These are phyloP conservation scores for Aplochiton taeniatus DNA, from an alignment of 2,797 vertebrate species.

Conservation along the genomic window DNA sequence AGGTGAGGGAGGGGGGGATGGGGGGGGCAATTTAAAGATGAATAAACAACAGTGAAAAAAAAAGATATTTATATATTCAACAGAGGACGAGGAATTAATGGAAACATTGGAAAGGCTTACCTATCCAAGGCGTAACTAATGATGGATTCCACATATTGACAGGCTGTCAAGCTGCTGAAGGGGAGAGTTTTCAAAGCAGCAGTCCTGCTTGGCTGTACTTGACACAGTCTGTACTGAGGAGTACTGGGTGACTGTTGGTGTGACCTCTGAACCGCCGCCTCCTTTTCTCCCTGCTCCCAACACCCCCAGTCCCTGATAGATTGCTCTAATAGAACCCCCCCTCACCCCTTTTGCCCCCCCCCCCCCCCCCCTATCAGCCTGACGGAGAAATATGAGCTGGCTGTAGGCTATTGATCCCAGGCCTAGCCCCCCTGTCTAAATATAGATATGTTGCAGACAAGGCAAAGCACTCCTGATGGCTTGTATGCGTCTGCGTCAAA, in stretches of 20 bases:
- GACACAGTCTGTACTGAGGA: constrained; percentile 8
- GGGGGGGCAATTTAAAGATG: constrained; percentile 44
- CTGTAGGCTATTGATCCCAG: constrained; percentile 63
- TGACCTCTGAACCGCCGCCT: constrained; percentile 51
- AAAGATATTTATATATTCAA: no score
- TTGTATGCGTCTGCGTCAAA: constrained; percentile 45
- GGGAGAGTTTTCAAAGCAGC: no score
- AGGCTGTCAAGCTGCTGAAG: constrained; percentile 22
- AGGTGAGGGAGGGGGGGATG: constrained; percentile 31
- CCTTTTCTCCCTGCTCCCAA: constrained; percentile 41
- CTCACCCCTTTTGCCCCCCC: constrained; percentile 40
- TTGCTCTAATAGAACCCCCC: constrained; percentile 22
- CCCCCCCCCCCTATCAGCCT: constrained; percentile 39
- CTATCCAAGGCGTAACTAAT: no score
- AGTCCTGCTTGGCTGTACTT: no score
- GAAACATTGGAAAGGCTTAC: neutral
- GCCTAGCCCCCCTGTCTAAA: constrained; percentile 53
- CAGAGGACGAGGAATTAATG: no score
- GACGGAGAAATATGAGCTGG: constrained; percentile 66
- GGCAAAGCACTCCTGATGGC: constrained; percentile 38
- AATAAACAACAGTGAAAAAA: constrained; percentile 64
- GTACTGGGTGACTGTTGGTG: neutral
- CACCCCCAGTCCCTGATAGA: constrained; percentile 17
- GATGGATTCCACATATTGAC: constrained; percentile 9
- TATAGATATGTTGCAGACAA: constrained; percentile 62